Evolutionary conservation across 2,888 invertebrate species (phyloP).

Genomic region (Ichneumoninae sp.): DNA sequence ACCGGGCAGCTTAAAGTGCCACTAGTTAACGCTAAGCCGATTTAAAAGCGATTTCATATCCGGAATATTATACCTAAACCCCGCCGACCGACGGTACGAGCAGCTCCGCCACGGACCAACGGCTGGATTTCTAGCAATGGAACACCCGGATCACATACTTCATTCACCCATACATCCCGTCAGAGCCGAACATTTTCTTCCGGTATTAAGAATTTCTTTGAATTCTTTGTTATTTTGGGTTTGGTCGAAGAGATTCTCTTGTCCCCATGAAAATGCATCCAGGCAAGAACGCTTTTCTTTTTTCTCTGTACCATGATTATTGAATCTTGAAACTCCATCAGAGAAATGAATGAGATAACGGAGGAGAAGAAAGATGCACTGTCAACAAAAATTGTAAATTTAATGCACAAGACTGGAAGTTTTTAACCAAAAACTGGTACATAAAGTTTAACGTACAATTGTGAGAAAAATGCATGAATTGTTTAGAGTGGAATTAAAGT

Average conservation of each 20-base stretch:
- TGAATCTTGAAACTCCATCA: constrained; percentile 16
- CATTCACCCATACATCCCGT: neutral
- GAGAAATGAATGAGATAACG: constrained; percentile 18
- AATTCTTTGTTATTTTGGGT: neutral
- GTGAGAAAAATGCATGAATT: too few relatives aligned
- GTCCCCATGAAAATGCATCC: too few relatives aligned
- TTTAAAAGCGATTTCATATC: constrained; percentile 85
- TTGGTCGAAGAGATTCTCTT: neutral
- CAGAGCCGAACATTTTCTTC: neutral
- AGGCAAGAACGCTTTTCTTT: neutral
- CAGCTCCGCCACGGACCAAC: constrained; percentile 29
- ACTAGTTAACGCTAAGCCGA: constrained; percentile 85
- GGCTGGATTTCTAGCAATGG: constrained; percentile 33
- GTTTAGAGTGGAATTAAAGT: too few relatives aligned
- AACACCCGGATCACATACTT: constrained; percentile 31
- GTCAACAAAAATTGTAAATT: too few relatives aligned
- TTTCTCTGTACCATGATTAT: too few relatives aligned
- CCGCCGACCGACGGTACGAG: constrained; percentile 33
- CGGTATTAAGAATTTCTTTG: neutral
- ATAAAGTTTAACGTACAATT: too few relatives aligned
- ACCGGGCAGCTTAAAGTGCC: constrained; percentile 85
- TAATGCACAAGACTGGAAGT: too few relatives aligned
- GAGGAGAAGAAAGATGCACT: constrained; percentile 47
- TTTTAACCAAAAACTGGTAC: too few relatives aligned
- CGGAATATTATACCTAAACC: constrained; percentile 80